Percentiles rank a stretch among this genome's conserved stretches.
These are phyloP conservation scores for Agrotis segetum DNA, from an alignment of 2,888 invertebrate genomes.

Conservation along the genomic window DNA sequence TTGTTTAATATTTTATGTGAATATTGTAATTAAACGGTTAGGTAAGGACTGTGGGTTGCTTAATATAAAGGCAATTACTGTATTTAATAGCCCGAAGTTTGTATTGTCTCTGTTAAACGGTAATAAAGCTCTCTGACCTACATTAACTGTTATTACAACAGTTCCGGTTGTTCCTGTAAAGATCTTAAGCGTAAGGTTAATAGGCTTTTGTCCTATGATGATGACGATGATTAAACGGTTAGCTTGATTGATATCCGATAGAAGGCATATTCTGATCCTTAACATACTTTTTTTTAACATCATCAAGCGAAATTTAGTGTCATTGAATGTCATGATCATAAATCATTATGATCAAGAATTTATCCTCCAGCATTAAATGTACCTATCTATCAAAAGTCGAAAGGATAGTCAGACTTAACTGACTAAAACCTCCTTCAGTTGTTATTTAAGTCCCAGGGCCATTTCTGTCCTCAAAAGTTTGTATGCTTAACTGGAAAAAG, in stretches of 20 bases:
- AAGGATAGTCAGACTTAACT: too few relatives aligned
- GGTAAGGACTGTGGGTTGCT: constrained; percentile 14
- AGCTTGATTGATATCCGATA: too few relatives aligned
- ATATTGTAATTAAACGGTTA: constrained; percentile 21
- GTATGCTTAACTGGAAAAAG: too few relatives aligned
- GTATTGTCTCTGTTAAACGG: constrained; percentile 31
- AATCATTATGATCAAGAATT: too few relatives aligned
- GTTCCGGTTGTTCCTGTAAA: background rate
- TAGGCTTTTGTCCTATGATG: background rate
- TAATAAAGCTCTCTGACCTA: constrained; percentile 21
- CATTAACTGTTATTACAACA: background rate
- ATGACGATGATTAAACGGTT: too few relatives aligned
- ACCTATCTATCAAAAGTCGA: too few relatives aligned
- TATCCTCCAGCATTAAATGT: too few relatives aligned
- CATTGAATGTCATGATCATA: too few relatives aligned
- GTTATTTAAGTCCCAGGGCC: too few relatives aligned
- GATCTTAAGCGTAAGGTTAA: background rate
- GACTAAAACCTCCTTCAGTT: too few relatives aligned
- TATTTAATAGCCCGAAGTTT: constrained; percentile 29
- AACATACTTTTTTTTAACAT: background rate
- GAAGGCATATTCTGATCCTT: background rate
- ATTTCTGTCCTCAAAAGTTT: too few relatives aligned
- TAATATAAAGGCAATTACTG: constrained; percentile 37
- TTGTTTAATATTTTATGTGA: constrained; percentile 34
- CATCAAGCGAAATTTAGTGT: too few relatives aligned